Conservation (phyloP, 2,113 vertebrate genomes). For the Pteruthius melanotis region DNA sequence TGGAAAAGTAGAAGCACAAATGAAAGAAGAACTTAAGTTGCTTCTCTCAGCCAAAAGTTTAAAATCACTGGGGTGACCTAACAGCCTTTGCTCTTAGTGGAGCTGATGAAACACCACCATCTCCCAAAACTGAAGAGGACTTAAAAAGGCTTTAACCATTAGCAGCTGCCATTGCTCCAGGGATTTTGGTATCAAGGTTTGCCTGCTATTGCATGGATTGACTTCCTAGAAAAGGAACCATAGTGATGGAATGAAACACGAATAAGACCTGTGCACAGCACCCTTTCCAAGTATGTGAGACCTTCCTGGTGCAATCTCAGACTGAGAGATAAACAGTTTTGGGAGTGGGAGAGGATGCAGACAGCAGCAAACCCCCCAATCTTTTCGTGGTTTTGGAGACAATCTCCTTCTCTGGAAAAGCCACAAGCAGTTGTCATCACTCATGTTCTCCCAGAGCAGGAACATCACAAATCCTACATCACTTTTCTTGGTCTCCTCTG, state of each 20-base stretch:
- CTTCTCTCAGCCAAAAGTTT: background rate
- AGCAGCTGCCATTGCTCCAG: background rate
- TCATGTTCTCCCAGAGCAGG: rapidly evolving
- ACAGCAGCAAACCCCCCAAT: background rate
- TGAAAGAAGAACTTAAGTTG: conserved; percentile 1
- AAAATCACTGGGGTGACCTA: background rate
- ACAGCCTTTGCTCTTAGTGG: background rate
- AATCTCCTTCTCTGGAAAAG: background rate
- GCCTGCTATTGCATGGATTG: background rate
- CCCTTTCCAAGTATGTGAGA: background rate
- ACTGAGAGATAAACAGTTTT: background rate
- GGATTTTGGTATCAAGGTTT: background rate
- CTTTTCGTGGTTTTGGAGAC: rapidly evolving
- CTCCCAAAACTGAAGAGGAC: background rate
- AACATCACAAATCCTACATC: background rate
- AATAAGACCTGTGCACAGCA: background rate
- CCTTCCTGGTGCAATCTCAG: background rate
- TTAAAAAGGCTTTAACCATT: background rate
- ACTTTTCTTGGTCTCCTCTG: background rate
- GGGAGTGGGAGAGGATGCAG: background rate
- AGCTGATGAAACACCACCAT: background rate
- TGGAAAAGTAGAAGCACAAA: background rate
- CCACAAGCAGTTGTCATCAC: background rate
- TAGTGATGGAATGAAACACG: rapidly evolving
- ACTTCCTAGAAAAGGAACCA: background rate